A percentile compares a stretch with the other conserved stretches of the same genome.
Conservation (phyloP, 2,888 invertebrate genomes). For the Acanthacorydalis orientalis region DNA sequence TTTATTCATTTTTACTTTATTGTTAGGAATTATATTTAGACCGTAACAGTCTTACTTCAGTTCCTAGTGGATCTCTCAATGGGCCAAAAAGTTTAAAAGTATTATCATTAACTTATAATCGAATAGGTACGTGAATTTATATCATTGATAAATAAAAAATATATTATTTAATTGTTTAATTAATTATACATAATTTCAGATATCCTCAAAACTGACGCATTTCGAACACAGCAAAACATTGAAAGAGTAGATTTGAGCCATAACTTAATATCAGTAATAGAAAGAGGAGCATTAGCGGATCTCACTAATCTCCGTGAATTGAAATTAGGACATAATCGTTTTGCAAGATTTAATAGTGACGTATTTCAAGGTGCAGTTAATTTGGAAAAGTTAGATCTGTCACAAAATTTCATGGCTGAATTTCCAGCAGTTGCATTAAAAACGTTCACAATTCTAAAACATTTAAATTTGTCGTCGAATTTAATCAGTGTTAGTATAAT, state of each 20-base stretch:
- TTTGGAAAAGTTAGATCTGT: constrained; percentile 64
- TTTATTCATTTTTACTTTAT: background rate
- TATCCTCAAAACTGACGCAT: constrained; percentile 34
- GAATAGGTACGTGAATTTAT: constrained; percentile 52
- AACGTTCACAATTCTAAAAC: constrained; percentile 48
- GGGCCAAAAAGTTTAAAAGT: constrained; percentile 58
- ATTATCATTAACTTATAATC: constrained; percentile 60
- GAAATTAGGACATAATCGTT: constrained; percentile 59
- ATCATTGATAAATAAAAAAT: background rate
- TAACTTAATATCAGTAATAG: constrained; percentile 59
- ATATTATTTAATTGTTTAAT: background rate
- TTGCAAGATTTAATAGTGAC: constrained; percentile 68
- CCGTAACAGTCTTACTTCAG: constrained; percentile 55
- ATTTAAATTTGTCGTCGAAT: constrained; percentile 70
- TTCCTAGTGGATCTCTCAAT: constrained; percentile 66
- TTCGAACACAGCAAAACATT: constrained; percentile 48
- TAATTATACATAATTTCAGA: constrained; percentile 1
- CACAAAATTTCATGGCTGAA: constrained; percentile 69
- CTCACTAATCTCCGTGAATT: constrained; percentile 49
- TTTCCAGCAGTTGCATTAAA: constrained; percentile 66
- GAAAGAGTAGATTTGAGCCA: constrained; percentile 63
- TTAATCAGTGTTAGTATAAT: constrained; percentile 55
- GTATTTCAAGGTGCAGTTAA: constrained; percentile 62
- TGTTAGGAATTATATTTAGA: constrained; percentile 61
- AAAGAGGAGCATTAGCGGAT: constrained; percentile 57